phyloP scores from a whole-genome alignment of 2,888 invertebrate genomes.

The Mythimna impura region DNA sequence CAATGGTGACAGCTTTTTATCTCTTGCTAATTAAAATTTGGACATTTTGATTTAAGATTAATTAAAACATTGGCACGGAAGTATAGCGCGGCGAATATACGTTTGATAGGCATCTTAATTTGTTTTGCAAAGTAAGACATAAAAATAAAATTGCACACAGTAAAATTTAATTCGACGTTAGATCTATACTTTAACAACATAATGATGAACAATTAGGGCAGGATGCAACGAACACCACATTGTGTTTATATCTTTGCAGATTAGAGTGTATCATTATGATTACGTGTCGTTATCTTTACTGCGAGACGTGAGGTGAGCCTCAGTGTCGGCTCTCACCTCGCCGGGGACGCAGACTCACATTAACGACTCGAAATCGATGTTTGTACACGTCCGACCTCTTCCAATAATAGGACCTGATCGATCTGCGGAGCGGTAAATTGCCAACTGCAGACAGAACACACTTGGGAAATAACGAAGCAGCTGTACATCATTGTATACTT shows the following conservation, averaged over 20 bases:
- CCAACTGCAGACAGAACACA: slow-evolving; percentile 78
- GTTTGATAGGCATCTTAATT: slow-evolving; percentile 50
- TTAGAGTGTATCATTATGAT: slow-evolving; percentile 82
- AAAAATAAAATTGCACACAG: slow-evolving; percentile 27
- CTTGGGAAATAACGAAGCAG: slow-evolving; percentile 85
- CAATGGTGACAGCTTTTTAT: slow-evolving; percentile 54
- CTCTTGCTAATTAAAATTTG: slow-evolving; percentile 55
- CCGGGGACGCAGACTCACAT: slow-evolving; percentile 79
- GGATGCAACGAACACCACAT: slow-evolving; percentile 50
- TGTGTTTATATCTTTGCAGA: slow-evolving; percentile 66
- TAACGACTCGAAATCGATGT: slow-evolving; percentile 89
- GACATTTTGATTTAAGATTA: slow-evolving; percentile 59
- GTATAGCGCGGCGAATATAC: slow-evolving; percentile 42
- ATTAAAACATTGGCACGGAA: slow-evolving; percentile 57
- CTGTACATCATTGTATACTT: slow-evolving; percentile 77
- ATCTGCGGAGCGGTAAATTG: slow-evolving; percentile 87
- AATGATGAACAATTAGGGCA: slow-evolving; percentile 59
- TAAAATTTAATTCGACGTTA: slow-evolving; percentile 23
- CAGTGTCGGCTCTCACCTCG: slow-evolving; percentile 83
- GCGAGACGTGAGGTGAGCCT: slow-evolving; percentile 86
- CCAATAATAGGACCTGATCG: slow-evolving; percentile 89
- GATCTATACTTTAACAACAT: slow-evolving; percentile 49
- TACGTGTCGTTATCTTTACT: slow-evolving; percentile 83
- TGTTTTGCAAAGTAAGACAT: slow-evolving; percentile 45
- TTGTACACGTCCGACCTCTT: slow-evolving; percentile 90